These are phyloP conservation scores for Dastarcus helophoroides DNA, from an alignment of 2,888 invertebrate species.

Conservation along the genomic window DNA sequence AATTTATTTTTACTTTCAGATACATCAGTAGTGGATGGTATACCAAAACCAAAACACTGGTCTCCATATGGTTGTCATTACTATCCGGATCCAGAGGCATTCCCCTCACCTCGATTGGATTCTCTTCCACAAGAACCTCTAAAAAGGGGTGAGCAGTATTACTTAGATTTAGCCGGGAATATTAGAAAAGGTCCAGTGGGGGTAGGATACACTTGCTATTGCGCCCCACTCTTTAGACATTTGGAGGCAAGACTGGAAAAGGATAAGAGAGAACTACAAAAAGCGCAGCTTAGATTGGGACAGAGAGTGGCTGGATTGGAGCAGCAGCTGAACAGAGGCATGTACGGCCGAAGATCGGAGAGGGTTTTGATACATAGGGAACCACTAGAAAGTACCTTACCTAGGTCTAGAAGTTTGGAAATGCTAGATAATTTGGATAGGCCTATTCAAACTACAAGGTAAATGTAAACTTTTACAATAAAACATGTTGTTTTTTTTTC, in stretches of 20 bases:
- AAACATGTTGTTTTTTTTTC: no score
- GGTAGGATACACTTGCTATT: slow-evolving; percentile 84
- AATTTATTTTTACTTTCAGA: neutral
- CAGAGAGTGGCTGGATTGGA: slow-evolving; percentile 70
- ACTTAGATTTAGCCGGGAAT: slow-evolving; percentile 86
- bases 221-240: slow-evolving; percentile 82
- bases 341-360: slow-evolving; percentile 47
- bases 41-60: slow-evolving; percentile 44
- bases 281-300: slow-evolving; percentile 68
- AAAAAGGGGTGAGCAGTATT: slow-evolving; percentile 85
- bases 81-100: slow-evolving; percentile 74
- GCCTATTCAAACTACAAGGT: slow-evolving; percentile 30
- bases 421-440: slow-evolving; percentile 42
- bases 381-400: slow-evolving; percentile 45
- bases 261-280: slow-evolving; percentile 68
- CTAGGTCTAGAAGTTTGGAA: slow-evolving; percentile 62
- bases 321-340: slow-evolving; percentile 56
- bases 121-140: slow-evolving; percentile 78
- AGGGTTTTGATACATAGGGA: slow-evolving; percentile 42
- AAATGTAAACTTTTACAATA: no score
- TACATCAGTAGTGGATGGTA: no score
- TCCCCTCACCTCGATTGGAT: slow-evolving; percentile 75
- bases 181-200: slow-evolving; percentile 94
- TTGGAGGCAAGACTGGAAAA: slow-evolving; percentile 74
- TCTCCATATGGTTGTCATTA: slow-evolving; percentile 89